Evolutionary conservation across 1,140 invertebrate species (phyloP).

Genomic region (Drosophila auraria): DNA sequence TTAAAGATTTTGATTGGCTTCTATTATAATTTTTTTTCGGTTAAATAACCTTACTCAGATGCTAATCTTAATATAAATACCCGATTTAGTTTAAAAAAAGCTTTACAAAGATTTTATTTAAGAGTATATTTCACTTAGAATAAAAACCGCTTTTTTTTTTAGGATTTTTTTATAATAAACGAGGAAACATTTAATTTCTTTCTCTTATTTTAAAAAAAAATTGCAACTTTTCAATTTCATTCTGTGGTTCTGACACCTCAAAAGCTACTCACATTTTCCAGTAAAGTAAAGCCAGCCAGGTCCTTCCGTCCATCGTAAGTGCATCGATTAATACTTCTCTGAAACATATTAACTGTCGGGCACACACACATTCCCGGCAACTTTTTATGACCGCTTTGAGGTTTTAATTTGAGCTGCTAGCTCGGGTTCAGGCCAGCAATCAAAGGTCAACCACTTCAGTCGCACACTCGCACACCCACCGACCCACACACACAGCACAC

Average conservation of each 20-base stretch:
- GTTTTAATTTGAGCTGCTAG: slow-evolving; percentile 36
- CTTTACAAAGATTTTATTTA: too few species aligned
- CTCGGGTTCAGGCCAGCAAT: slow-evolving; percentile 19
- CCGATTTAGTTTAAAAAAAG: too few species aligned
- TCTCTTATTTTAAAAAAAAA: not conserved
- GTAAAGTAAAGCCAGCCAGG: not conserved
- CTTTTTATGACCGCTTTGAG: slow-evolving; percentile 40
- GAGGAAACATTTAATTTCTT: not conserved
- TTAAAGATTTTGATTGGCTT: too few species aligned
- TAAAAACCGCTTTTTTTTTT: too few species aligned
- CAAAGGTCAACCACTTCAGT: slow-evolving; percentile 55
- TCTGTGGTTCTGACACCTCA: not conserved
- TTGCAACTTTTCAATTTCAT: not conserved
- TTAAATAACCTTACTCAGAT: not conserved
- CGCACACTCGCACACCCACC: not conserved
- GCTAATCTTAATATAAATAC: not conserved
- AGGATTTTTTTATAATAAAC: too few species aligned
- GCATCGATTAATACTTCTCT: slow-evolving; percentile 4
- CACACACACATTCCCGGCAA: slow-evolving; percentile 1
- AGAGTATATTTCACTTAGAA: too few species aligned
- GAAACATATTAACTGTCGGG: slow-evolving; percentile 26
- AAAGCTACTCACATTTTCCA: not conserved
- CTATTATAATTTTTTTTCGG: too few species aligned
- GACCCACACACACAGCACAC: not conserved
- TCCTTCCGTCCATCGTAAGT: not conserved